Percentiles rank a stretch among this genome's conserved stretches.
Conservation (phyloP, 2,113 vertebrate species). For the Choloepus hoffmanni region DNA sequence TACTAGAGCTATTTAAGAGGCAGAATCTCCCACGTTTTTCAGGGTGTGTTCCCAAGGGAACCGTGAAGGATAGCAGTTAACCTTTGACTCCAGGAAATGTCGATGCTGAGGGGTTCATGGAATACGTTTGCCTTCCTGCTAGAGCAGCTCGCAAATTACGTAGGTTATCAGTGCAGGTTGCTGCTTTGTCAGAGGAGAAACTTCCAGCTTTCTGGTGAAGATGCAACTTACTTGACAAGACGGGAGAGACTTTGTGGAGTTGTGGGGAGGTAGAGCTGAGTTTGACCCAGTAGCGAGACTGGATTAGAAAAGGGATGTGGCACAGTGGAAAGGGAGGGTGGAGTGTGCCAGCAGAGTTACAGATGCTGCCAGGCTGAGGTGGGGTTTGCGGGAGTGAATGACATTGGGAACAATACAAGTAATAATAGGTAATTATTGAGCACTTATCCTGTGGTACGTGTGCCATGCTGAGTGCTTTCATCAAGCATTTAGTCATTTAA, state of each 20-base stretch:
- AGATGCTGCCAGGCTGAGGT: neutral
- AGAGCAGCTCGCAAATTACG: neutral
- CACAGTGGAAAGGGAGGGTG: neutral
- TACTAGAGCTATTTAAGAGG: constrained; percentile 41
- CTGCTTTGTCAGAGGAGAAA: neutral
- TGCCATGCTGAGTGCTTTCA: neutral
- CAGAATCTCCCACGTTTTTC: constrained; percentile 5
- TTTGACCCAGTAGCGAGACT: neutral
- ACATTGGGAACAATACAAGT: neutral
- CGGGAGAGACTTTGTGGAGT: neutral
- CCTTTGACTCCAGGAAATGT: constrained; percentile 33
- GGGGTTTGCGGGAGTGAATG: neutral
- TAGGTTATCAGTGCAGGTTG: neutral
- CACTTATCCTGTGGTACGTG: neutral
- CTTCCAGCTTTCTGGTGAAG: neutral
- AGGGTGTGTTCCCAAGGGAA: neutral
- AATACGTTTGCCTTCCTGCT: constrained; percentile 40
- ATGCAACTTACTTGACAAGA: neutral
- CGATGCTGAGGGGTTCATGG: neutral
- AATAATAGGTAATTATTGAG: neutral
- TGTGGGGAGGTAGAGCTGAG: neutral
- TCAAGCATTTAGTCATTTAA: neutral
- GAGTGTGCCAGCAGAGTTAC: neutral
- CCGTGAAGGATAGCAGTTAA: neutral
- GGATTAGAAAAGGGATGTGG: neutral